Evolutionary conservation across 2,888 invertebrate genomes (phyloP), one percentile per base, ranked within the genome.

Genomic region (Callyntrura sp.): DNA sequence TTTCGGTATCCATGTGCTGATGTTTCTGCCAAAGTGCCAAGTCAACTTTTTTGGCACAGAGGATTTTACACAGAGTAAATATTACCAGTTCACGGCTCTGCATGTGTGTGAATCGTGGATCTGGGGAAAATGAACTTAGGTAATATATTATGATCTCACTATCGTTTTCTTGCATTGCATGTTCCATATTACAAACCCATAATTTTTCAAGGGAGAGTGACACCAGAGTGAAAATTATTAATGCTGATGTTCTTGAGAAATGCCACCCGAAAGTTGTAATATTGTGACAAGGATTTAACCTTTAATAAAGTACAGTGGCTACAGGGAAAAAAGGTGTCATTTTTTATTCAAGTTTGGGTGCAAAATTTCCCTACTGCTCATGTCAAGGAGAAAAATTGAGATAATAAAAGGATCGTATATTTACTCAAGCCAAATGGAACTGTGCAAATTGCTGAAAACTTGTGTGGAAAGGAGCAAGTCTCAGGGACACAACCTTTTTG

Each of bases 41-140:
- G 79, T 79, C 79, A 79, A 79, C 28, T 60, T 79, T n/a, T 79
- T 62, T 79, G 79, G 79, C 79, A 79, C n/a, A 45, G 62, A 14
- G 1, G 8, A 62, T 23, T 25, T 23, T 23, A 1, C 17, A 17
- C 17, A 57, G 1, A 1, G 35, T 60, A 79, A 79, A 79, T 60
- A 60, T 79, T 60, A 28, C 57, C 2, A 70, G 35, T 35, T 6
- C 17, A 43, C 25, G n/a, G n/a, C 17, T 57, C 55, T 57, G 51
- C 9, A n/a, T 1, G 1, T 60, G 60, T 60, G 60, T 8, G 60
- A 60, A n/a, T n/a, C n/a, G 8, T 17, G 4, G n/a, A 8, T n/a
- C 3, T 17, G 4, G 9, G 6, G 17, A 17, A 60, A 17, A 62
- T 8, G 35, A 79, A 35, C n/a, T 17, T 57, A n/a, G 35, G 20